Evolutionary conservation across 2,888 invertebrate genomes (phyloP), one percentile per base, ranked within the genome.

Genomic region (Eupithecia insigniata): DNA sequence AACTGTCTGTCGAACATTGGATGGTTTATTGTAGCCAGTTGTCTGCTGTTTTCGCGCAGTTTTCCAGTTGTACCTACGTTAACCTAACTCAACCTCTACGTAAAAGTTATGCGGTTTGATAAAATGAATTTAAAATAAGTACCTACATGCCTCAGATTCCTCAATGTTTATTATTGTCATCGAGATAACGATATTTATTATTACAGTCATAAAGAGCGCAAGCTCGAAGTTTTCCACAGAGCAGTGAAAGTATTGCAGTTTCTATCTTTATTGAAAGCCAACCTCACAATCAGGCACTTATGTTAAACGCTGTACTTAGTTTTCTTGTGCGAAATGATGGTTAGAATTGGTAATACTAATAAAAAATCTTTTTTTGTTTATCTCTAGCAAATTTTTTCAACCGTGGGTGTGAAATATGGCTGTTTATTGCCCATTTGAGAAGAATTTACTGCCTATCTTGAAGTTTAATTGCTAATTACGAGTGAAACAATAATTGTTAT

Each of bases 211-310:
- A 60, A 28, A 69, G 51, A 26, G 66, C 51, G 55, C 28, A 66
- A 66, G n/a, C 32, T 14, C 65, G 58, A 72, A 22, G 61, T 70
- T 75, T 75, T 71, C 73, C 69, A 69, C 69, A 67, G 69, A 71
- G 69, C 68, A 74, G 75, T 77, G 75, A 76, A 71, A 73, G 76
- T 69, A 70, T 28, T 61, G 36, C 43, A 70, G 67, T 75, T 72
- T 82, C 78, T 79, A 82, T 82, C 67, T 76, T 76, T 66, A 69
- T 80, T 81, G 83, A 83, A 82, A 83, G 83, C 46, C 32, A 55
- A 55, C 55, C 55, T 55, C 22, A 55, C 55, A 55, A 55, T 55
- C 26, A 14, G 26, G 26, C 55, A 55, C 55, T 55, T 55, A 55
- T 2, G 46, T 51, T 51, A 51, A 22, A 22, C 1, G 6, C 22